Base-by-base conservation (phyloP, 2,113 vertebrate species). In the Prunella himalayana region DNA sequence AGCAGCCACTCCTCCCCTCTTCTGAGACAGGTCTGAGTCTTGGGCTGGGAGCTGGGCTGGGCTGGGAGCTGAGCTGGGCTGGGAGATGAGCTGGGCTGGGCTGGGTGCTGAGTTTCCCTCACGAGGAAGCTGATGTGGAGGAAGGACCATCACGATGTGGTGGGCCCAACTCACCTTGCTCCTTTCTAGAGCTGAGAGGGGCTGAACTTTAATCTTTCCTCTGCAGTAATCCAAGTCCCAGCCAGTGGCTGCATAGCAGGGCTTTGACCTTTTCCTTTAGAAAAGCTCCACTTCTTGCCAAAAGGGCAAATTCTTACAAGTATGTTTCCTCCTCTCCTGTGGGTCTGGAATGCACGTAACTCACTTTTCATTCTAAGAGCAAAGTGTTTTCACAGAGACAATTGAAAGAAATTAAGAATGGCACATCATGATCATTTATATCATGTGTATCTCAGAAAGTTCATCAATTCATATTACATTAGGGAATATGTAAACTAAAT, bases 391-490 rank as follows among this genome's bases (percentile, higher is more conserved):
- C 83, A 54, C 88, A 60, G 70, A 96, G 73, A 96, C 81, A 98
- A 96, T 97, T 96, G 96, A 96, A 98, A 95, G 75, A 90, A 98
- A 97, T 97, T 97, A 97, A 97, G 92, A 98, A 97, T 97, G 91
- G 96, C 96, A 97, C 93, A 97, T 92, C 95, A 93, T 75, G 85
- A 97, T 97, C 97, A 92, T 88, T 94, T 97, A 92, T 96, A 97
- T 92, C 81, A 94, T 95, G 86, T 86, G 54, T 73, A 73, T 96
- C 88, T 97, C 91, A 76, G 95, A 97, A 98, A 97, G 94, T 97
- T 98, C 94, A 97, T 98, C 97, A 97, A 97, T 97, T 98, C 94
- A 97, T 97, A 96, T 97, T 97, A 95, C 90, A 94, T 97, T 95
- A 98, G 97, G 95, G 97, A 98, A 97, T 95, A 97, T 82, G 96